Evolutionary conservation across 2,888 invertebrate genomes (phyloP).

Genomic region (Tridacna crocea): DNA sequence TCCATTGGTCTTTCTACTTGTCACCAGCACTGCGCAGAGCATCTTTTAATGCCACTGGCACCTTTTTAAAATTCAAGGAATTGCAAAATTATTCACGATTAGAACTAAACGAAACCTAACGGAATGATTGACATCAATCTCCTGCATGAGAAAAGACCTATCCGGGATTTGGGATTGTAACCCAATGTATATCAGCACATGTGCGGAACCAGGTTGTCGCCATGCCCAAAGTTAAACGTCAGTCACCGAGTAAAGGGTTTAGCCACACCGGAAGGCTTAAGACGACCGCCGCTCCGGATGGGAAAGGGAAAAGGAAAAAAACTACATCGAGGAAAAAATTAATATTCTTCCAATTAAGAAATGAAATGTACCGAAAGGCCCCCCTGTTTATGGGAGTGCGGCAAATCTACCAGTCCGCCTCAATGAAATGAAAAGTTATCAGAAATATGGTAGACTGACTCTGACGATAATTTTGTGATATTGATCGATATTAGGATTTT

Average conservation of each 20-base stretch:
- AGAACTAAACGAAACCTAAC: too few relatives aligned
- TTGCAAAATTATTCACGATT: too few relatives aligned
- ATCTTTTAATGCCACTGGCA: too few relatives aligned
- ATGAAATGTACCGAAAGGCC: conserved; percentile 59
- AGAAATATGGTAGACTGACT: conserved; percentile 11
- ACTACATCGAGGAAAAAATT: conserved; percentile 14
- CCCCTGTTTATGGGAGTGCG: conserved; percentile 11
- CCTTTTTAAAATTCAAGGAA: too few relatives aligned
- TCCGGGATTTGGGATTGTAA: too few relatives aligned
- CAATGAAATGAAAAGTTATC: conserved; percentile 36
- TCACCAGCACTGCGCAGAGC: too few relatives aligned
- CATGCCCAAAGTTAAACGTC: too few relatives aligned
- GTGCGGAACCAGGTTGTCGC: too few relatives aligned
- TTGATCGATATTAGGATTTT: not conserved
- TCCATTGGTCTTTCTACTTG: too few relatives aligned
- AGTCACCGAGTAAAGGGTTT: not conserved
- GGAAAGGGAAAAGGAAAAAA: not conserved
- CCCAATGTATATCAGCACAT: too few relatives aligned
- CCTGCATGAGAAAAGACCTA: too few relatives aligned
- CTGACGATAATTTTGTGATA: not conserved
- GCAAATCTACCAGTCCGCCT: not conserved
- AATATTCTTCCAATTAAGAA: conserved; percentile 52
- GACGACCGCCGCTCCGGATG: conserved; percentile 15
- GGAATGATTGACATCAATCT: too few relatives aligned
- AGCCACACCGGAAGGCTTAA: conserved; percentile 12